phyloP scores from a whole-genome alignment of 2,113 vertebrate genomes.

The Eudyptes chrysolophus region DNA sequence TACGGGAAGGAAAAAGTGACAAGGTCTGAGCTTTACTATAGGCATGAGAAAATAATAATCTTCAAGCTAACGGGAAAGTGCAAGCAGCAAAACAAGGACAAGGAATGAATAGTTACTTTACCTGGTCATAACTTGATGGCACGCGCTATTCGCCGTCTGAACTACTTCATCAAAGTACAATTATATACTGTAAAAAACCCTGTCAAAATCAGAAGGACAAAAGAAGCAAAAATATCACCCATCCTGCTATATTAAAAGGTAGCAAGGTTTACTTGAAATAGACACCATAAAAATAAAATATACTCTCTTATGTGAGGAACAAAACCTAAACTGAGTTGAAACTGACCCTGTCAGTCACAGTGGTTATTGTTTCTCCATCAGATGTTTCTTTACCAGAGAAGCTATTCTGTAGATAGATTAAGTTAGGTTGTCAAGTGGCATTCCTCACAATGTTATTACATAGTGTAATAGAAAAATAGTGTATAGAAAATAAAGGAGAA shows the following conservation, averaged over 20 bases:
- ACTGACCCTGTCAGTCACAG: neutral
- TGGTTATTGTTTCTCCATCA: neutral
- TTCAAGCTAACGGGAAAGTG: neutral
- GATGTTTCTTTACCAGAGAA: neutral
- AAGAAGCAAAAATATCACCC: neutral
- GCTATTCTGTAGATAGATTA: neutral
- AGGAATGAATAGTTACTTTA: neutral
- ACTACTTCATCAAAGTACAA: neutral
- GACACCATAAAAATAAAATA: neutral
- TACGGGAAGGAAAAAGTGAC: neutral
- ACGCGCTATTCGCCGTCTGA: rapidly evolving
- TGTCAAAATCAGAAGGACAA: neutral
- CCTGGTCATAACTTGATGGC: neutral
- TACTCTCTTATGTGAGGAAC: neutral
- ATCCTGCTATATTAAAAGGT: neutral
- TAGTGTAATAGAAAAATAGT: neutral
- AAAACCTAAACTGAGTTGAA: neutral
- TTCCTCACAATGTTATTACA: neutral
- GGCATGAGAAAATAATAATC: neutral
- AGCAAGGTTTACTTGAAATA: neutral
- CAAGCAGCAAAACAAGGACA: neutral
- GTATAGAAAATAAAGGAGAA: neutral
- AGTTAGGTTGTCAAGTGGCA: neutral
- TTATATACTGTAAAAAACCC: neutral
- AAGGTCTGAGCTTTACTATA: neutral